These are phyloP conservation scores for Cebidichthys violaceus DNA, from an alignment of 2,113 vertebrate genomes.

Conservation along the genomic window DNA sequence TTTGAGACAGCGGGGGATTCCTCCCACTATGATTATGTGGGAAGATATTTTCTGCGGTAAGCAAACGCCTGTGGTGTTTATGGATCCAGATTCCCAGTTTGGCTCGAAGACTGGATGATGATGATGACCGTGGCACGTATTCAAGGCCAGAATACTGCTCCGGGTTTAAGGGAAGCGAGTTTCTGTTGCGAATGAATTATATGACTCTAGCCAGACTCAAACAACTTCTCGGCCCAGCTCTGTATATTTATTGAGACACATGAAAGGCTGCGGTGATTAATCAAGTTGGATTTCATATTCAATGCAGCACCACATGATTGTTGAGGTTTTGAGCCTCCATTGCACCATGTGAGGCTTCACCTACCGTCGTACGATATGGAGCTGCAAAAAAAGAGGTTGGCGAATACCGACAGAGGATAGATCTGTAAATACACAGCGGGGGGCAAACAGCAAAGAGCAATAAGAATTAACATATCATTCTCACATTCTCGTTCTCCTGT, in stretches of 20 bases:
- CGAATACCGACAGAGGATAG: neutral
- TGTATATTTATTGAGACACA: constrained; percentile 75
- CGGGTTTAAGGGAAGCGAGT: constrained; percentile 49
- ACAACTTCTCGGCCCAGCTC: constrained; percentile 63
- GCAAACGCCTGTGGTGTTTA: constrained; percentile 69
- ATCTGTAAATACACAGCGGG: constrained; percentile 1
- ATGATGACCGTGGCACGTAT: constrained; percentile 64
- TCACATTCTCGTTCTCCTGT: neutral
- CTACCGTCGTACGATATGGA: neutral
- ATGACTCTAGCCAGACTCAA: constrained; percentile 61
- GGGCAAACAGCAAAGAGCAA: neutral
- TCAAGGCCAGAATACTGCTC: constrained; percentile 56
- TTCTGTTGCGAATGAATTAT: constrained; percentile 67
- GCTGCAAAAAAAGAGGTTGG: constrained; percentile 16
- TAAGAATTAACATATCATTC: neutral
- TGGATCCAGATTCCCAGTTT: constrained; percentile 67
- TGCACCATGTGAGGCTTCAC: constrained; percentile 45
- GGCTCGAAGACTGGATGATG: constrained; percentile 49
- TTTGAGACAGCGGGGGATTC: constrained; percentile 26
- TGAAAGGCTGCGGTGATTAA: constrained; percentile 70
- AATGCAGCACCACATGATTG: constrained; percentile 47
- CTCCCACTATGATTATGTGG: constrained; percentile 55
- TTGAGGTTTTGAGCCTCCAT: constrained; percentile 57
- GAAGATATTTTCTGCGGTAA: constrained; percentile 63
- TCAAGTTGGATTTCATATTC: constrained; percentile 71